Conservation (phyloP, 2,113 vertebrate genomes). For the Phyllopteryx taeniolatus region DNA sequence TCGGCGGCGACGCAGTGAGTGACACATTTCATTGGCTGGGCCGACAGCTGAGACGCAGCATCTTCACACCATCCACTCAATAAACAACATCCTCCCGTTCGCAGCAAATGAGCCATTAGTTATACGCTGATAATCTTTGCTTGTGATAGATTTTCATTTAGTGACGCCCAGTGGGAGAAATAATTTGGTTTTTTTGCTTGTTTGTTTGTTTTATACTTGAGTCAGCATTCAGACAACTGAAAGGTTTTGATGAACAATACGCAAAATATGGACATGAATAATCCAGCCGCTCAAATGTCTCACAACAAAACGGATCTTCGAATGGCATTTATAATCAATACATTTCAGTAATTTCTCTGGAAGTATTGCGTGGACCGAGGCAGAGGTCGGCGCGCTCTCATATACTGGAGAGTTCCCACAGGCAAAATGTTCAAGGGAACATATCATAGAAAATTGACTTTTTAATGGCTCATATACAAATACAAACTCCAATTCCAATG, state of each 20-base stretch:
- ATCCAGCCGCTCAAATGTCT: not conserved
- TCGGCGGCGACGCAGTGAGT: constrained; percentile 24
- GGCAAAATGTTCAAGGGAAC: no score
- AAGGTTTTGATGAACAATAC: not conserved
- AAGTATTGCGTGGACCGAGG: not conserved
- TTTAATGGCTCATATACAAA: no score
- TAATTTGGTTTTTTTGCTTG: not conserved
- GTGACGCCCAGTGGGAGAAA: constrained; percentile 6
- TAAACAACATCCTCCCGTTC: constrained; percentile 20
- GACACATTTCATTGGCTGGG: constrained; percentile 47
- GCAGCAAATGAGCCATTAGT: constrained; percentile 23
- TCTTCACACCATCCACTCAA: constrained; percentile 7
- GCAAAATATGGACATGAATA: not conserved
- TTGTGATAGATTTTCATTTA: constrained; percentile 29
- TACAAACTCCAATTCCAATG: no score
- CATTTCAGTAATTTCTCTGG: constrained; percentile 2
- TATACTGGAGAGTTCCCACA: no score
- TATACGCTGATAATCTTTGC: constrained; percentile 28
- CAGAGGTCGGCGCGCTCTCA: no score
- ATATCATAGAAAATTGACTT: no score
- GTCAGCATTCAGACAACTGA: not conserved
- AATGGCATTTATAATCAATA: not conserved
- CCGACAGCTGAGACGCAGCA: constrained; percentile 18
- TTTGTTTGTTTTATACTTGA: not conserved
- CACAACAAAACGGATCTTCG: constrained; percentile 1